Percentiles rank a stretch among this genome's conserved stretches.
Evolutionary conservation across 2,888 invertebrate genomes (phyloP).

Genomic region (Tiphia femorata): DNA sequence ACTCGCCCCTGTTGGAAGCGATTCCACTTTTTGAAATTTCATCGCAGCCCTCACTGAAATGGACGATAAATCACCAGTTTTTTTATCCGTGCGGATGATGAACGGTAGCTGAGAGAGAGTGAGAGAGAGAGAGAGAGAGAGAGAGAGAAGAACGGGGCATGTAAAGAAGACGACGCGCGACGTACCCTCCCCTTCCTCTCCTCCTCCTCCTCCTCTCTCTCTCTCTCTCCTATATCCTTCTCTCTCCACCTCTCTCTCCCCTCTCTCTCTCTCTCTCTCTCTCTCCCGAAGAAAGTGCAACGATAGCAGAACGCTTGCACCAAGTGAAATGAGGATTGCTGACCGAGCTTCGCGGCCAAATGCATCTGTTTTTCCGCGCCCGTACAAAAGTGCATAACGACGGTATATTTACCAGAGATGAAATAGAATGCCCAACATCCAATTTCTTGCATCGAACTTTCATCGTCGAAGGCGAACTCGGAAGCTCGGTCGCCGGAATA

Average conservation of each 20-base stretch:
- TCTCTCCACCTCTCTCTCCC: background rate
- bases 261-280: background rate
- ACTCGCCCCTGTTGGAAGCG: background rate
- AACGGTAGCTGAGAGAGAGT: background rate
- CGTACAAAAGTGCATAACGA: background rate
- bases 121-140: no score
- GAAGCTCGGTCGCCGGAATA: no score
- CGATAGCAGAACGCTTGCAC: conserved; percentile 53
- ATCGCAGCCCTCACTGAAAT: background rate
- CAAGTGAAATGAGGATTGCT: conserved; percentile 50
- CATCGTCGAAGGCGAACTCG: no score
- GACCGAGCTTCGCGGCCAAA: conserved; percentile 48
- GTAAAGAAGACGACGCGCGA: background rate
- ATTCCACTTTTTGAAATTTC: background rate
- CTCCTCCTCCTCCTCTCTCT: background rate
- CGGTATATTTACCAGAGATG: no score
- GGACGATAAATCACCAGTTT: conserved; percentile 1
- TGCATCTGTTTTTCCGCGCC: conserved; percentile 25
- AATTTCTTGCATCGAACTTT: no score
- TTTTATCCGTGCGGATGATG: background rate
- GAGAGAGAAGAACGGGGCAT: background rate
- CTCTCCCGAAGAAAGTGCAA: conserved; percentile 47
- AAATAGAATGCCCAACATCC: no score
- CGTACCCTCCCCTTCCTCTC: background rate
- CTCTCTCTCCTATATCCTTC: conserved; percentile 1